phyloP scores from a whole-genome alignment of 2,797 vertebrate species.

The Gadopsis marmoratus region DNA sequence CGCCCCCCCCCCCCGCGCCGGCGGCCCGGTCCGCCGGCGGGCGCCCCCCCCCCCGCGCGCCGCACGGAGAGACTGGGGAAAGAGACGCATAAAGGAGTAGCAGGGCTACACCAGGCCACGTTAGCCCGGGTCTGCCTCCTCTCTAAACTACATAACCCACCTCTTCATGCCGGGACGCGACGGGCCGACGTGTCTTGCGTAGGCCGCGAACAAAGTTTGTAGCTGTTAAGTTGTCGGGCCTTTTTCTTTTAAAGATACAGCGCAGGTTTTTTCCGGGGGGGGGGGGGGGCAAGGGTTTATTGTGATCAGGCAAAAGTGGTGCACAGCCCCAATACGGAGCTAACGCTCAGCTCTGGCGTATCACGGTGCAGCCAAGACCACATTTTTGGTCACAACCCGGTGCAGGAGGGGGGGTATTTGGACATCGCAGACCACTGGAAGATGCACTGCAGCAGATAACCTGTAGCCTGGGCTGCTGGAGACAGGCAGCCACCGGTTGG shows the following conservation, averaged over 20 bases:
- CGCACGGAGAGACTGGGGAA: constrained; percentile 75
- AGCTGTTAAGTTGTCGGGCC: constrained; percentile 62
- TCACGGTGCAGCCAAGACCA: constrained; percentile 3
- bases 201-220: constrained; percentile 72
- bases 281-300: constrained; percentile 4
- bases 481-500: constrained; percentile 43
- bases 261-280: constrained; percentile 33
- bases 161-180: constrained; percentile 32
- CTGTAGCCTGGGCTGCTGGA: constrained; percentile 49
- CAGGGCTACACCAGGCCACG: constrained; percentile 79
- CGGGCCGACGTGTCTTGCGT: constrained; percentile 38
- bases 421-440: constrained; percentile 35
- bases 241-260: constrained; percentile 64
- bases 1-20: too few relatives aligned
- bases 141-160: constrained; percentile 32
- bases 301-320: constrained; percentile 13
- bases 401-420: constrained; percentile 21
- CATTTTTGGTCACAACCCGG: constrained; percentile 34
- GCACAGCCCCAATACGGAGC: background rate
- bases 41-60: too few relatives aligned
- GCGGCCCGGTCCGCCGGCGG: too few relatives aligned
- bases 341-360: background rate
- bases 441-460: constrained; percentile 72
- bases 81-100: constrained; percentile 78
- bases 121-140: constrained; percentile 69